Evolutionary conservation across 2,113 vertebrate genomes (phyloP).

Genomic region (Syrmaticus mikado): DNA sequence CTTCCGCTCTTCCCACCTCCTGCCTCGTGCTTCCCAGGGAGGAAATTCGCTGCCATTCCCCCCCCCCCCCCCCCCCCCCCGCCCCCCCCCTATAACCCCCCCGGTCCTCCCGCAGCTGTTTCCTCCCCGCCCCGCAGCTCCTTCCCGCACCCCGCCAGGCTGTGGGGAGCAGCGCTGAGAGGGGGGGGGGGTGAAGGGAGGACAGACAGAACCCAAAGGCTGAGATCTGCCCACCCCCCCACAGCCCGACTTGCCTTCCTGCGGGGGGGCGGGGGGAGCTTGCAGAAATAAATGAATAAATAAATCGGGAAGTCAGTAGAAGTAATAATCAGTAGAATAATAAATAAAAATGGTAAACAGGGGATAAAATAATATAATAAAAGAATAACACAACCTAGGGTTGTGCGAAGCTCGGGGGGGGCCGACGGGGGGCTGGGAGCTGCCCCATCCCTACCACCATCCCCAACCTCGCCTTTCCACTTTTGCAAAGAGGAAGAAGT

Average conservation of each 20-base stretch:
- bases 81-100: too few species aligned
- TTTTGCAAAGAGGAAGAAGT: too few species aligned
- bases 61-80: not conserved
- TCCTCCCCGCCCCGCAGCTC: not conserved
- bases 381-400: too few species aligned
- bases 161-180: not conserved
- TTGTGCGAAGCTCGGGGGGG: rapidly evolving
- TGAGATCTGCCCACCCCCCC: too few species aligned
- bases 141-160: not conserved
- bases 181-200: not conserved
- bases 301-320: too few species aligned
- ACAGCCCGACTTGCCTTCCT: not conserved
- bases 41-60: not conserved
- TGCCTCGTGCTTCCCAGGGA: not conserved
- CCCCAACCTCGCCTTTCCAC: not conserved
- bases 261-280: not conserved
- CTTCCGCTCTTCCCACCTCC: not conserved
- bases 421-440: not conserved
- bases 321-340: too few species aligned
- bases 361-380: too few species aligned
- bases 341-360: too few species aligned
- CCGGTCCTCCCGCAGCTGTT: not conserved
- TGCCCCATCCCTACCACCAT: not conserved
- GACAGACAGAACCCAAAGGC: not conserved
- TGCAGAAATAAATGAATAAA: not conserved